phyloP scores from a whole-genome alignment of 2,113 vertebrate species.

The Naja naja region DNA sequence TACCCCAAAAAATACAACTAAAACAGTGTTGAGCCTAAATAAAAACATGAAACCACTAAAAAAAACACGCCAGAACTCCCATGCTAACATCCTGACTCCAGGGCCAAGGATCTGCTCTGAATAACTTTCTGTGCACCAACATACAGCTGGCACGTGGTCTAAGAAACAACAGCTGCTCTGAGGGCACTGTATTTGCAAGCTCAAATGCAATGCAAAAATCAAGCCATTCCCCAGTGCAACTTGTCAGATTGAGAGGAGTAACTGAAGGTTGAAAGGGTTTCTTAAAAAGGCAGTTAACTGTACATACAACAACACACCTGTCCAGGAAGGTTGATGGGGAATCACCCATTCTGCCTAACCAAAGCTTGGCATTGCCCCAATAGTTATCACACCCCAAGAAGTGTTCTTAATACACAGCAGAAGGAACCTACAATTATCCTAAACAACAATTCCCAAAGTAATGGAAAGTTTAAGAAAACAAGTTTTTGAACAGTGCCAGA shows the following conservation, averaged over 20 bases:
- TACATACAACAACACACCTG: neutral
- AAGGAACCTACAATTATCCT: neutral
- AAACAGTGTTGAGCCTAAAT: neutral
- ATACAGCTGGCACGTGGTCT: neutral
- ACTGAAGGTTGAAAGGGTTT: neutral
- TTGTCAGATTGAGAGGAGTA: neutral
- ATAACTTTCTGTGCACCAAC: neutral
- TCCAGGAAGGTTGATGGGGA: neutral
- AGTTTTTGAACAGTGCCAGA: neutral
- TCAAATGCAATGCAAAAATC: neutral
- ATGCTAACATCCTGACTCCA: neutral
- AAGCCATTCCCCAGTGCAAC: neutral
- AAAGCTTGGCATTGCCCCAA: neutral
- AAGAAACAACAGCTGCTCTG: neutral
- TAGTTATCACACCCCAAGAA: neutral
- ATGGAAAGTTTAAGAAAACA: neutral
- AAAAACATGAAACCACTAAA: neutral
- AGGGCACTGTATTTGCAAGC: neutral
- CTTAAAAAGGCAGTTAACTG: neutral
- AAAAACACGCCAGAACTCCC: neutral
- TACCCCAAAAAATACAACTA: neutral
- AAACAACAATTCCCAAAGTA: neutral
- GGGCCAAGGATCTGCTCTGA: neutral
- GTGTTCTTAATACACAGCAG: neutral
- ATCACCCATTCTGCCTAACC: neutral